Evolutionary conservation across 2,113 vertebrate genomes (phyloP).

Genomic region (Rhagologus leucostigma): DNA sequence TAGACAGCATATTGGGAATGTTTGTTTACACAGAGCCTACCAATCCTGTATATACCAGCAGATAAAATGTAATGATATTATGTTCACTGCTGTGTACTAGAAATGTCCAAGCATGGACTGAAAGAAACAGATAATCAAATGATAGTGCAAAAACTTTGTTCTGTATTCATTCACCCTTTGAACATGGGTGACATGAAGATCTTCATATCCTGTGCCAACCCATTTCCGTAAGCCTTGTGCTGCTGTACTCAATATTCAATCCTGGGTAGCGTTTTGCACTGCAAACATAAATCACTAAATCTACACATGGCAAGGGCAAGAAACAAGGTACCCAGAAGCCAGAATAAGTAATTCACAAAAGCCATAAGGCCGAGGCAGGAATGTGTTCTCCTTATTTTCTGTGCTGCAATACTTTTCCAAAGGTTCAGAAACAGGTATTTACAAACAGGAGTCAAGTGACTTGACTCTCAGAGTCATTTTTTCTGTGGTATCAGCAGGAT

Average conservation of each 20-base stretch:
- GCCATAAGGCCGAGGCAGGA: not conserved
- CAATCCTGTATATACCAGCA: not conserved
- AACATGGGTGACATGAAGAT: not conserved
- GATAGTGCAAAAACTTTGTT: not conserved
- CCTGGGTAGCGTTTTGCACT: not conserved
- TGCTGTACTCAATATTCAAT: not conserved
- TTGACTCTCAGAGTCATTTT: conserved; percentile 23
- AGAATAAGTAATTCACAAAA: conserved; percentile 38
- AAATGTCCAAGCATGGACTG: not conserved
- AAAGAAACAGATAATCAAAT: not conserved
- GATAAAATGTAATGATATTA: not conserved
- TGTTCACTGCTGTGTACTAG: not conserved
- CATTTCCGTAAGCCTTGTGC: not conserved
- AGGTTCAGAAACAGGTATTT: conserved; percentile 43
- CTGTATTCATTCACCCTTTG: not conserved
- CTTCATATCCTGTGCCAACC: not conserved
- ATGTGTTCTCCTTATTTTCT: not conserved
- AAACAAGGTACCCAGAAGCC: not conserved
- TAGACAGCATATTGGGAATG: not conserved
- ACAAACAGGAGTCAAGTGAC: conserved; percentile 42
- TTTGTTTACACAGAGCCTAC: not conserved
- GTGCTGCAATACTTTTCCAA: not conserved
- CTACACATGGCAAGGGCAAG: not conserved
- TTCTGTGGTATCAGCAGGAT: conserved; percentile 42
- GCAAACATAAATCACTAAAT: conserved; percentile 14